phyloP scores from a whole-genome alignment of 2,113 vertebrate genomes.

The Tenebrosternarchus preto region DNA sequence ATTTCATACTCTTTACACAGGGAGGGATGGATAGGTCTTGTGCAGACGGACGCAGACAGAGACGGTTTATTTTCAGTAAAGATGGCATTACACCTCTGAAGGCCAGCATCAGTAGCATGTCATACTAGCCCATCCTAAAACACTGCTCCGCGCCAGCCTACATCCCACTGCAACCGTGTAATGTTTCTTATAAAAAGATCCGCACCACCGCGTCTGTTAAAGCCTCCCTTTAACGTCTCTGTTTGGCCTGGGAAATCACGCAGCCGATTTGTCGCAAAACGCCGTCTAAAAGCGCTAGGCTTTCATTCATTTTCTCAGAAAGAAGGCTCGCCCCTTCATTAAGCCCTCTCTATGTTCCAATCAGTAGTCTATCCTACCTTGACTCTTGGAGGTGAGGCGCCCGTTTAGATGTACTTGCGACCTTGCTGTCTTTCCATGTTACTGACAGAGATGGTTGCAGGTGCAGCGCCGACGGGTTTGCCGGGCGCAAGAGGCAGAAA shows the following conservation, averaged over 20 bases:
- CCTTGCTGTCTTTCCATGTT: constrained; percentile 63
- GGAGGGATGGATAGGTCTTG: background rate
- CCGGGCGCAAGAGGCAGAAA: background rate
- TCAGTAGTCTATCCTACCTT: constrained; percentile 66
- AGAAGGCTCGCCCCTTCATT: too few species aligned
- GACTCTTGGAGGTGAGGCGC: constrained; percentile 58
- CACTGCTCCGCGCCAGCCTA: background rate
- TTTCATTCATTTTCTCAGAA: too few species aligned
- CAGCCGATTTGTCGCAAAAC: too few species aligned
- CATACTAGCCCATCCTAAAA: background rate
- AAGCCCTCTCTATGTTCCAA: too few species aligned
- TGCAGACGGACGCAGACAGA: too few species aligned
- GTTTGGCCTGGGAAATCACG: too few species aligned
- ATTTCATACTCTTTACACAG: constrained; percentile 81
- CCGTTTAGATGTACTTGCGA: constrained; percentile 63
- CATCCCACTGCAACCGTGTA: background rate
- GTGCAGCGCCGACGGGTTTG: constrained; percentile 54
- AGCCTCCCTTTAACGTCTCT: background rate
- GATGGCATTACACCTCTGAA: background rate
- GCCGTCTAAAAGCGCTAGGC: too few species aligned
- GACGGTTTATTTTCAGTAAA: too few species aligned
- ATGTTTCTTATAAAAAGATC: background rate
- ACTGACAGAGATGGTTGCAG: constrained; percentile 41
- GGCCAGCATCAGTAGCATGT: constrained; percentile 11
- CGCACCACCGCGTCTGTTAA: background rate